phyloP scores from a whole-genome alignment of 2,888 invertebrate species.

The Clunio marinus region DNA sequence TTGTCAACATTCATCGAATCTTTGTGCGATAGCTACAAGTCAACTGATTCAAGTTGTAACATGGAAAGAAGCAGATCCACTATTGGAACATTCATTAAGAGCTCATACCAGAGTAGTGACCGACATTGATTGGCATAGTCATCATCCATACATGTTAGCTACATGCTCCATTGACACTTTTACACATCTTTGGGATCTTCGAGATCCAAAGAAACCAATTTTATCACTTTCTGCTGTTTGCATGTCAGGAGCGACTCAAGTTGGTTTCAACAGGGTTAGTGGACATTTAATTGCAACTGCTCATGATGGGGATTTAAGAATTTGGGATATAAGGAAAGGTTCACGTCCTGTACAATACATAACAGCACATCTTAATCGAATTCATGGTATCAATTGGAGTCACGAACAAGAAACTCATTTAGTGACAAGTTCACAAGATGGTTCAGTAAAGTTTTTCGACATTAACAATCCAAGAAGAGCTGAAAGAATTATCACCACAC shows the following conservation, averaged over 20 bases:
- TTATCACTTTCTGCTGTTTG: slow-evolving; percentile 84
- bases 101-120: slow-evolving; percentile 83
- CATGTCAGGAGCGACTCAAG: slow-evolving; percentile 84
- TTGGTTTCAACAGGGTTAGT: slow-evolving; percentile 86
- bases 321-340: slow-evolving; percentile 92
- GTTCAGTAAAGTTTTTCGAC: slow-evolving; percentile 92
- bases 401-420: slow-evolving; percentile 77
- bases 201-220: slow-evolving; percentile 78
- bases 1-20: slow-evolving; percentile 67
- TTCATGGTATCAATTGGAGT: slow-evolving; percentile 94
- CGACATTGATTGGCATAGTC: slow-evolving; percentile 83
- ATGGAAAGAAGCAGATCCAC: slow-evolving; percentile 69
- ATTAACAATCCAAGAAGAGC: slow-evolving; percentile 78
- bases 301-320: slow-evolving; percentile 91
- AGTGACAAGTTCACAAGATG: slow-evolving; percentile 65
- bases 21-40: slow-evolving; percentile 84
- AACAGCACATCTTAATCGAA: slow-evolving; percentile 84
- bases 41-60: slow-evolving; percentile 81
- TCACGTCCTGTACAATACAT: slow-evolving; percentile 86
- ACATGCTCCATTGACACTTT: slow-evolving; percentile 93
- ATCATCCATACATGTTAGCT: slow-evolving; percentile 70
- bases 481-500: slow-evolving; percentile 78
- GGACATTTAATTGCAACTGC: slow-evolving; percentile 84
- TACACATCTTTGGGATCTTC: slow-evolving; percentile 88
- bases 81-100: slow-evolving; percentile 66